phyloP scores from a whole-genome alignment of 2,888 invertebrate genomes.

The Hofmannophila pseudospretella region DNA sequence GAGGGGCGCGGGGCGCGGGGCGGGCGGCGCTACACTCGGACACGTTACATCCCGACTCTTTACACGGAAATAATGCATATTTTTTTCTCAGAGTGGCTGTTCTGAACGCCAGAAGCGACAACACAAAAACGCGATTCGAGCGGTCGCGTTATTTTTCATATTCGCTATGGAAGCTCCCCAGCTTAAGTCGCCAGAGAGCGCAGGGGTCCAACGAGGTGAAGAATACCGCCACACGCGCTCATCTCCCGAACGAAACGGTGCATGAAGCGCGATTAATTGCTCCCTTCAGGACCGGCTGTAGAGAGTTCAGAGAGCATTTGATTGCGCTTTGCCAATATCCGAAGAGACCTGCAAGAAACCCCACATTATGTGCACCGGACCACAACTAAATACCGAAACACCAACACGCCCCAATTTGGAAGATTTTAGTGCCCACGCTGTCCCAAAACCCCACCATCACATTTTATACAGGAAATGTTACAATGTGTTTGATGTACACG shows the following conservation, averaged over 20 bases:
- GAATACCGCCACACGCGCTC: background rate
- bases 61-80: constrained; percentile 62
- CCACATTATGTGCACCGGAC: background rate
- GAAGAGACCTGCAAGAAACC: background rate
- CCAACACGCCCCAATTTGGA: constrained; percentile 20
- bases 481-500: too few species aligned
- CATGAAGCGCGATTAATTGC: background rate
- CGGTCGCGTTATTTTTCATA: too few species aligned
- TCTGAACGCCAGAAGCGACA: too few species aligned
- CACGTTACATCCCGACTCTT: constrained; percentile 2
- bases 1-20: background rate
- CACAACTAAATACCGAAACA: constrained; percentile 14
- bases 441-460: constrained; percentile 3
- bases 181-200: too few species aligned
- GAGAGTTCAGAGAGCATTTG: background rate
- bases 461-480: too few species aligned
- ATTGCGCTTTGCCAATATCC: background rate
- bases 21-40: constrained; percentile 1
- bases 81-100: constrained; percentile 44
- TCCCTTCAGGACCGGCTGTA: background rate
- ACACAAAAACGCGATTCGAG: background rate
- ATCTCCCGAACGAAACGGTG: background rate
- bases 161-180: too few species aligned
- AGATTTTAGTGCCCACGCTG: constrained; percentile 6
- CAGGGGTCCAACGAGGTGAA: background rate